phyloP scores from a whole-genome alignment of 2,113 vertebrate genomes.

The Cariama cristata region DNA sequence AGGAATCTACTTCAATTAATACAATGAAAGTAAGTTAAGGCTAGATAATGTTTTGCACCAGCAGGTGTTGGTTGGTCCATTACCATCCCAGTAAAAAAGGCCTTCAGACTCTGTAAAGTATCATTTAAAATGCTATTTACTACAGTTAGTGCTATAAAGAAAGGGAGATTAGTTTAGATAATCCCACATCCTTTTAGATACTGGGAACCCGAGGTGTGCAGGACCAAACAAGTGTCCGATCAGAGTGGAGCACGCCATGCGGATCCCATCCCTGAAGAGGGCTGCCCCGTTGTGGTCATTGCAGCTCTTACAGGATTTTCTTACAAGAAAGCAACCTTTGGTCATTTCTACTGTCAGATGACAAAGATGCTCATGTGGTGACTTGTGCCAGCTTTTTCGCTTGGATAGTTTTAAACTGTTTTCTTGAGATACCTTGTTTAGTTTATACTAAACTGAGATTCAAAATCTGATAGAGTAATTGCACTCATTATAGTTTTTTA shows the following conservation, averaged over 20 bases:
- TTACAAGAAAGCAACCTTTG: background rate
- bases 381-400: background rate
- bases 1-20: background rate
- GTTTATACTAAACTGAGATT: background rate
- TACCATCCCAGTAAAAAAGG: background rate
- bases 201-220: accelerated
- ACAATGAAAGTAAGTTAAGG: background rate
- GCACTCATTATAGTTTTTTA: background rate
- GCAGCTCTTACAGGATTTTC: background rate
- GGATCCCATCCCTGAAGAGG: background rate
- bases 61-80: background rate
- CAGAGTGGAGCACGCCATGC: accelerated
- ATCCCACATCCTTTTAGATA: background rate
- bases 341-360: background rate
- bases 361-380: accelerated
- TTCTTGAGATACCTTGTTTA: background rate
- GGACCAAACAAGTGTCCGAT: background rate
- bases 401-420: background rate
- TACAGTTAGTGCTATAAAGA: background rate
- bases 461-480: background rate
- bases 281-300: background rate
- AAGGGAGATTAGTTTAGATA: background rate
- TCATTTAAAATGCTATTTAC: background rate
- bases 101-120: background rate
- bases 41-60: background rate